Evolutionary conservation across 2,797 vertebrate species (phyloP).

Genomic region (Poeciliopsis gracilis): DNA sequence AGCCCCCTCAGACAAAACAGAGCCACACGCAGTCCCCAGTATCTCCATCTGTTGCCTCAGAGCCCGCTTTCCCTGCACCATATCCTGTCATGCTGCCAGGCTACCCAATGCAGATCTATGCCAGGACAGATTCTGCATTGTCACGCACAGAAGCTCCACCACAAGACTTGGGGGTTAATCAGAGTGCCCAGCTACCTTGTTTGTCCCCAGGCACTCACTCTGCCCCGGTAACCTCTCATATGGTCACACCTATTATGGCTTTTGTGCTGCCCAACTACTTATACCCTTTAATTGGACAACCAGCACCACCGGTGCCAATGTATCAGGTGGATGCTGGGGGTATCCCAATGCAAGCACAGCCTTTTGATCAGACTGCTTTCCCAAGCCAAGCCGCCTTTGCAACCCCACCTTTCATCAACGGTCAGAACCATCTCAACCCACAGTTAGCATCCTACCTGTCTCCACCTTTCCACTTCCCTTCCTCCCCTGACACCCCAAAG

Average conservation of each 20-base stretch:
- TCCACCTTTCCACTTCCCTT: slow-evolving; percentile 72
- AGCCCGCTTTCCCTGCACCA: slow-evolving; percentile 83
- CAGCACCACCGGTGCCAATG: slow-evolving; percentile 46
- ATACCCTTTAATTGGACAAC: slow-evolving; percentile 72
- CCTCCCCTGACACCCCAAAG: slow-evolving; percentile 71
- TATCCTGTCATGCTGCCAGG: slow-evolving; percentile 85
- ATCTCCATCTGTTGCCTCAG: slow-evolving; percentile 88
- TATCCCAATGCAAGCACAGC: slow-evolving; percentile 48
- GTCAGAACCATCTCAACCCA: slow-evolving; percentile 71
- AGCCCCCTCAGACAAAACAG: slow-evolving; percentile 71
- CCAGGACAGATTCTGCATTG: slow-evolving; percentile 65
- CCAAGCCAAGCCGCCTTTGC: slow-evolving; percentile 70
- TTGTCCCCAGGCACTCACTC: slow-evolving; percentile 71
- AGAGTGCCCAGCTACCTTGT: slow-evolving; percentile 69
- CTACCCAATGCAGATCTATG: slow-evolving; percentile 86
- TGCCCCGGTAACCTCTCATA: slow-evolving; percentile 74
- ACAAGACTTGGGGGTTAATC: slow-evolving; percentile 69
- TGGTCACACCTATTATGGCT: slow-evolving; percentile 87
- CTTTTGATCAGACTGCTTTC: slow-evolving; percentile 62
- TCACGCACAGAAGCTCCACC: slow-evolving; percentile 63
- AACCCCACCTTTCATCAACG: slow-evolving; percentile 47
- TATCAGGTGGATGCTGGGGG: slow-evolving; percentile 49
- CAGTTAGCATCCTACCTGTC: slow-evolving; percentile 63
- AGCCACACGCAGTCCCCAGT: slow-evolving; percentile 86
- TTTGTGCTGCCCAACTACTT: slow-evolving; percentile 88